phyloP scores from a whole-genome alignment of 1,140 invertebrate species.

The Linepithema humile region DNA sequence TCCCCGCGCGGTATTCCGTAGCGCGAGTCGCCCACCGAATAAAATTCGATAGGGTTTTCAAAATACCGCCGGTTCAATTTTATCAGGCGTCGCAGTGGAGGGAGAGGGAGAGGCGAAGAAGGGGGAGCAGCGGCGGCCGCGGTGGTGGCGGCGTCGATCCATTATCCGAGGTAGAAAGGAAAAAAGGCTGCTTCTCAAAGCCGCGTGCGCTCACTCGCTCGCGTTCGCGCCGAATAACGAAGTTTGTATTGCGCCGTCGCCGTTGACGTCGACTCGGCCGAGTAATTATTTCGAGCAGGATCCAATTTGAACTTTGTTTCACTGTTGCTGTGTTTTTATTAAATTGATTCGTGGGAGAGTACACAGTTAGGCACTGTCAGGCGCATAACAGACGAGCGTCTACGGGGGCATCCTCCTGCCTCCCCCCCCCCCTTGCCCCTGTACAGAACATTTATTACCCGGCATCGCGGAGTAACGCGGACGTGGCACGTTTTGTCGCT shows the following conservation, averaged over 20 bases:
- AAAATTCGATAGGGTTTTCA: constrained; percentile 41
- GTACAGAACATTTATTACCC: background rate
- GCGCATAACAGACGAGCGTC: constrained; percentile 18
- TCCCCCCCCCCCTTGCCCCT: background rate
- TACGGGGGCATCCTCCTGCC: background rate
- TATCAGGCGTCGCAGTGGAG: constrained; percentile 6
- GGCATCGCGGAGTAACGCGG: background rate
- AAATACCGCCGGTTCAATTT: constrained; percentile 47
- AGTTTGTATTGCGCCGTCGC: constrained; percentile 28
- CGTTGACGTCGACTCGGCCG: constrained; percentile 27
- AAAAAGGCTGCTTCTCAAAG: constrained; percentile 35
- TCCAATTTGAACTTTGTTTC: constrained; percentile 47
- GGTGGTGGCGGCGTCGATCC: constrained; percentile 32
- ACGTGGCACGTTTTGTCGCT: background rate
- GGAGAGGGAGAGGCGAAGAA: background rate
- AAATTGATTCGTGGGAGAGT: constrained; percentile 44
- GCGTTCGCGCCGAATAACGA: constrained; percentile 38
- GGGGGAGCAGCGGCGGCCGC: background rate
- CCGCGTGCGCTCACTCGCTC: background rate
- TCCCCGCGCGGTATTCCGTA: constrained; percentile 12
- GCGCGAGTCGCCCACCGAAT: constrained; percentile 2
- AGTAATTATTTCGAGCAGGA: constrained; percentile 51
- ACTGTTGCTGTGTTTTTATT: constrained; percentile 44
- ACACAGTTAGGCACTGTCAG: constrained; percentile 28
- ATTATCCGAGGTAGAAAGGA: constrained; percentile 54